Conservation (phyloP, 2,113 vertebrate genomes). For the Mirza zaza region DNA sequence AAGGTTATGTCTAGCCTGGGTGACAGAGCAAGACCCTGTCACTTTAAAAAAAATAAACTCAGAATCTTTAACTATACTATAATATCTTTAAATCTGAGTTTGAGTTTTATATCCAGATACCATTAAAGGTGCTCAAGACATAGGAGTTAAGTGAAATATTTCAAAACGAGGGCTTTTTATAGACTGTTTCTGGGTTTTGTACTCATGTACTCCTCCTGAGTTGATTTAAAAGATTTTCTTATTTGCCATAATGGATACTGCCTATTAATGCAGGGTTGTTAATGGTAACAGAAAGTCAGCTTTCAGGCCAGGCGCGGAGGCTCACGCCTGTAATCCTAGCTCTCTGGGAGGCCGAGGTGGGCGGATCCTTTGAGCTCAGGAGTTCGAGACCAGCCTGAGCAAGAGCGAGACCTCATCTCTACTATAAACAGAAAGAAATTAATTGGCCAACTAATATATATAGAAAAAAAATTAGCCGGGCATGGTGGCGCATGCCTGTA, state of each 20-base stretch:
- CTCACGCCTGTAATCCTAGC: no score
- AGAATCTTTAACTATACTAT: not conserved
- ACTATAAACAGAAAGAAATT: no score
- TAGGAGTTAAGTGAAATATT: not conserved
- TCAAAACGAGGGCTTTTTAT: not conserved
- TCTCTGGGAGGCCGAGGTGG: no score
- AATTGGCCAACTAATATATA: no score
- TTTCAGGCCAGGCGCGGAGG: no score
- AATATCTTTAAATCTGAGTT: not conserved
- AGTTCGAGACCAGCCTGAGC: no score
- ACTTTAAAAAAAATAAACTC: not conserved
- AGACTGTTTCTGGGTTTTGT: slow-evolving; percentile 7
- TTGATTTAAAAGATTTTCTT: not conserved
- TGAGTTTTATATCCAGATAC: not conserved
- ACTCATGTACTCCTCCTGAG: not conserved
- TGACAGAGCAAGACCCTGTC: not conserved
- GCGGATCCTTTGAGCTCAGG: no score
- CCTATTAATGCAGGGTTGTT: not conserved
- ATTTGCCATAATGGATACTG: not conserved
- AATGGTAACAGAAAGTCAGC: not conserved
- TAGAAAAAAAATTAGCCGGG: no score
- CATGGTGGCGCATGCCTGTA: no score
- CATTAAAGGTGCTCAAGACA: not conserved
- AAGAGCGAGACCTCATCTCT: no score
- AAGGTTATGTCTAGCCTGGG: not conserved